Percentiles rank a stretch among this genome's conserved stretches.
These are phyloP conservation scores for Nysson spinosus DNA, from an alignment of 2,888 invertebrate species.

Conservation along the genomic window DNA sequence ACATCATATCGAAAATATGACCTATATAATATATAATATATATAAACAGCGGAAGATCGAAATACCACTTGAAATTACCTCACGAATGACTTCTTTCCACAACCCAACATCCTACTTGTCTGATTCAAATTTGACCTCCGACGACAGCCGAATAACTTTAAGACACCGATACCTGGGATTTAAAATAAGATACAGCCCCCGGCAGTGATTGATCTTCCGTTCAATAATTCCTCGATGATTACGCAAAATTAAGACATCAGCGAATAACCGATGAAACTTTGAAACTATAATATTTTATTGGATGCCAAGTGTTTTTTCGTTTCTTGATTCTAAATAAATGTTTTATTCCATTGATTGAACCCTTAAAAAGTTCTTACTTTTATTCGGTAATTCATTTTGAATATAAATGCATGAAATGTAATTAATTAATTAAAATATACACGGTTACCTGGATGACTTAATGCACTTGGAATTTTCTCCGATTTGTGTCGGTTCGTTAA, in stretches of 20 bases:
- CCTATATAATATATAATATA: too few relatives aligned
- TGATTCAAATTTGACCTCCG: conserved; percentile 28
- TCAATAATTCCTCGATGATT: conserved; percentile 32
- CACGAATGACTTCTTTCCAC: too few relatives aligned
- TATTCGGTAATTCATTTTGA: not conserved
- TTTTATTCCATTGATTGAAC: too few relatives aligned
- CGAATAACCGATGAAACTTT: conserved; percentile 11
- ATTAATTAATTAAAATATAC: not conserved
- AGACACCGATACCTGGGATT: conserved; percentile 27
- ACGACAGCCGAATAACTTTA: conserved; percentile 27
- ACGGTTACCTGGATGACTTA: conserved; percentile 21
- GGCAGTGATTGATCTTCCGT: conserved; percentile 24
- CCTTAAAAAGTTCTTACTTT: not conserved
- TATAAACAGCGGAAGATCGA: too few relatives aligned
- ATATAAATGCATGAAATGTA: not conserved
- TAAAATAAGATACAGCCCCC: conserved; percentile 5
- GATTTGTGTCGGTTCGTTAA: conserved; percentile 1
- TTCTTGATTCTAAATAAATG: not conserved
- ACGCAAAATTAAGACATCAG: conserved; percentile 43
- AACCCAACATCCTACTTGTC: too few relatives aligned
- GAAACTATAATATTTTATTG: not conserved
- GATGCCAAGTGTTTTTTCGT: not conserved
- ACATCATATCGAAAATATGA: too few relatives aligned
- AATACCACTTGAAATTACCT: too few relatives aligned
- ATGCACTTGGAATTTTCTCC: conserved; percentile 29